Evolutionary conservation across 2,797 vertebrate genomes (phyloP).

Genomic region (Antennarius maculatus): DNA sequence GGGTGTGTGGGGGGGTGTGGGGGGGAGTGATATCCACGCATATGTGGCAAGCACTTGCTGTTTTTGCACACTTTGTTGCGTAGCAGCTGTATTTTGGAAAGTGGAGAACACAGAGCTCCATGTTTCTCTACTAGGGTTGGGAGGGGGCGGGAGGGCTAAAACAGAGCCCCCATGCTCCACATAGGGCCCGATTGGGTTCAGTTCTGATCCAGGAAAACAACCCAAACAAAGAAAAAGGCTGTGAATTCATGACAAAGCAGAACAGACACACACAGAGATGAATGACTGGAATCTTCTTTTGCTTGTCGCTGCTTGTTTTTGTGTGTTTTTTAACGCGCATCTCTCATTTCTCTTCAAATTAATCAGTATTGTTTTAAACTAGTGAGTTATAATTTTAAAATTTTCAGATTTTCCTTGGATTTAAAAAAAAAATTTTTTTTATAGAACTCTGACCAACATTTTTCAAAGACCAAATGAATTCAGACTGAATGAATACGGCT

Average conservation of each 20-base stretch:
- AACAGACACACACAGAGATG: slow-evolving; percentile 41
- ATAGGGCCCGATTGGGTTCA: slow-evolving; percentile 53
- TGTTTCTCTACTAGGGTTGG: slow-evolving; percentile 12
- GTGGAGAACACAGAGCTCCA: slow-evolving; percentile 20
- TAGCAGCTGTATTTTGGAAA: slow-evolving; percentile 87
- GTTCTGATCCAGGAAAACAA: slow-evolving; percentile 61
- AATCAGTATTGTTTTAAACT: not conserved
- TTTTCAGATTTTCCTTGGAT: no score
- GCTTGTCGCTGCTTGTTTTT: no score
- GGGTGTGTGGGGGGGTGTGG: not conserved
- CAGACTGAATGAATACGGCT: not conserved
- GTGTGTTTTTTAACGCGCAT: not conserved
- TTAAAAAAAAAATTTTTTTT: no score
- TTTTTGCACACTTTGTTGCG: slow-evolving; percentile 81
- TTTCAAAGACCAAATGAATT: no score
- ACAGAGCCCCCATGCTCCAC: slow-evolving; percentile 37
- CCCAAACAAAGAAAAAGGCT: slow-evolving; percentile 61
- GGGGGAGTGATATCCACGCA: slow-evolving; percentile 43
- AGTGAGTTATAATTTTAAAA: not conserved
- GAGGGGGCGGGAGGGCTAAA: slow-evolving; percentile 21
- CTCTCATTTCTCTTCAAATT: not conserved
- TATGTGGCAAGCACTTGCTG: slow-evolving; percentile 79
- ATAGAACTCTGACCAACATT: no score
- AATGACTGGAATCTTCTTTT: slow-evolving; percentile 27
- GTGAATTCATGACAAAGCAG: slow-evolving; percentile 74